Evolutionary conservation across 23 tunicate genomes (phyloP).

Genomic region (Corella eumyota): DNA sequence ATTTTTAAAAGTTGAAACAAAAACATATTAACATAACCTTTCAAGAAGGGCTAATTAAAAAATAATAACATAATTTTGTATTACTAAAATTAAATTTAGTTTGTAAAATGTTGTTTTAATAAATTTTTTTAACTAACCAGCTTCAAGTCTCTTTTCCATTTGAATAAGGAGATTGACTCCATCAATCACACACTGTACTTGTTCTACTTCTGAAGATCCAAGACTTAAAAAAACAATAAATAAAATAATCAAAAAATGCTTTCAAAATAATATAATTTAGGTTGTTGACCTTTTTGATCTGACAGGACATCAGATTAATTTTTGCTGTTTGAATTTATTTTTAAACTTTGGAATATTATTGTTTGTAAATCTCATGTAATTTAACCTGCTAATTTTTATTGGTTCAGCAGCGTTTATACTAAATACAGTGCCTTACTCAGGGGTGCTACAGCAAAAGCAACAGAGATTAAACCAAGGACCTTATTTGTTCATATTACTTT

Average conservation of each 20-base stretch:
- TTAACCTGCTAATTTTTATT: too few species aligned
- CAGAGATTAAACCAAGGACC: too few species aligned
- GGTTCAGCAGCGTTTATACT: too few species aligned
- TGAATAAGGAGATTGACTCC: constrained; percentile 67
- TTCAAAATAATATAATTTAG: too few species aligned
- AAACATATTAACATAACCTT: neutral
- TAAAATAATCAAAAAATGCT: too few species aligned
- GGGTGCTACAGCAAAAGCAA: too few species aligned
- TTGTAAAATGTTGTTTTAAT: neutral
- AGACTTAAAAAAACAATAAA: constrained; percentile 15
- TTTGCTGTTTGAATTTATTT: neutral
- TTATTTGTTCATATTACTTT: too few species aligned
- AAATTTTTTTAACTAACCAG: constrained; percentile 14
- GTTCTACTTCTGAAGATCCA: constrained; percentile 84
- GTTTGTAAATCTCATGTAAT: too few species aligned
- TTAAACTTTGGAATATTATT: neutral
- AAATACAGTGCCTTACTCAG: too few species aligned
- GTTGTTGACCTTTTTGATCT: too few species aligned
- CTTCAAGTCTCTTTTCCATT: constrained; percentile 77
- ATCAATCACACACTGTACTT: constrained; percentile 74
- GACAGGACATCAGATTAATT: neutral
- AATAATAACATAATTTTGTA: neutral
- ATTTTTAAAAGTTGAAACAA: neutral
- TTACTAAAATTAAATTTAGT: neutral
- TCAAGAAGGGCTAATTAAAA: neutral